Conservation (phyloP, 1,140 invertebrate genomes). For the Battus philenor region DNA sequence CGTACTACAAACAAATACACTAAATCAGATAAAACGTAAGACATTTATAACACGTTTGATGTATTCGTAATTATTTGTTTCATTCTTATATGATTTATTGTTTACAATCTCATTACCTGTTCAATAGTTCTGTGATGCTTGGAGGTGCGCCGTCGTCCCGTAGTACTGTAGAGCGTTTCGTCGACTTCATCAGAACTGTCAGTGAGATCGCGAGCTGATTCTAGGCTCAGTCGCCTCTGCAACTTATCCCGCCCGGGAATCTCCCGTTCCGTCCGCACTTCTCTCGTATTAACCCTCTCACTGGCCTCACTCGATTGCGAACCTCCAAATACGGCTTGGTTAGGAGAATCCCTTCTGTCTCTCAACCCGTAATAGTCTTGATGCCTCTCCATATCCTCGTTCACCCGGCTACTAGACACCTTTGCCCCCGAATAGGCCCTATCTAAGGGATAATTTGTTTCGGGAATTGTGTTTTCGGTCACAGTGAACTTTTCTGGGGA, state of each 20-base stretch:
- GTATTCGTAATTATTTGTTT: too few relatives aligned
- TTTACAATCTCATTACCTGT: conserved; percentile 75
- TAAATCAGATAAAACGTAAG: too few relatives aligned
- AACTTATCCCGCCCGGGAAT: conserved; percentile 44
- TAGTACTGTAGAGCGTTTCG: conserved; percentile 70
- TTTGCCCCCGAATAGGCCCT: conserved; percentile 71
- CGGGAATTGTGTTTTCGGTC: conserved; percentile 57
- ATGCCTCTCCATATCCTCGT: conserved; percentile 66
- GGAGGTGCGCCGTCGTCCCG: conserved; percentile 69
- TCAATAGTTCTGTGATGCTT: conserved; percentile 80
- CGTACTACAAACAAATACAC: conserved; percentile 65
- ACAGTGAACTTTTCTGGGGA: conserved; percentile 62
- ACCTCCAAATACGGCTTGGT: conserved; percentile 39
- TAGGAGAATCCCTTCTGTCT: conserved; percentile 56
- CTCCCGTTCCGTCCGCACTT: conserved; percentile 39
- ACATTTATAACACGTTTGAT: too few relatives aligned
- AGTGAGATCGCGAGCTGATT: conserved; percentile 82
- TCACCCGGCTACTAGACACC: conserved; percentile 64
- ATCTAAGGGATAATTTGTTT: conserved; percentile 71
- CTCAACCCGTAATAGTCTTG: conserved; percentile 57
- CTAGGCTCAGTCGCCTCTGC: conserved; percentile 81
- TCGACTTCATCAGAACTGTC: conserved; percentile 82
- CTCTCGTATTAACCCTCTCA: conserved; percentile 29
- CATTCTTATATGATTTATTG: too few relatives aligned
- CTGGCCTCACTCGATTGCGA: conserved; percentile 59